Evolutionary conservation across 1,140 invertebrate genomes (phyloP).

Genomic region (Ptiloglossa arizonensis): DNA sequence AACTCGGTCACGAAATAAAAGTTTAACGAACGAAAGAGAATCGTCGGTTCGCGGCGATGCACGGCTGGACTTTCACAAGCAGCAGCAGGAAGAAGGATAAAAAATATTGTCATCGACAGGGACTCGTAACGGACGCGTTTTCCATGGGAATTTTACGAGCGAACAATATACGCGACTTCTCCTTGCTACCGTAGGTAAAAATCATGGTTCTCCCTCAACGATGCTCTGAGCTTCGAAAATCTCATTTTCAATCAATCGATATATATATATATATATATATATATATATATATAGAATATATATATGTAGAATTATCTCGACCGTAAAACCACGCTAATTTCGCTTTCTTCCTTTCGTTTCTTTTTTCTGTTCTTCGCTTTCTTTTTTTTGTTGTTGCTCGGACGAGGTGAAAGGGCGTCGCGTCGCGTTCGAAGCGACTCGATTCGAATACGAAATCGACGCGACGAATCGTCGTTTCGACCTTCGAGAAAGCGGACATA

Average conservation of each 20-base stretch:
- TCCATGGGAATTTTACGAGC: slow-evolving; percentile 12
- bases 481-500: neutral
- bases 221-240: slow-evolving; percentile 8
- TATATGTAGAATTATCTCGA: neutral
- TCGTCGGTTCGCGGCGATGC: slow-evolving; percentile 1
- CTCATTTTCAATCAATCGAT: slow-evolving; percentile 13
- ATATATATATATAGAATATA: neutral
- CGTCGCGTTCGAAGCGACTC: neutral
- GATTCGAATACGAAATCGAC: slow-evolving; percentile 2
- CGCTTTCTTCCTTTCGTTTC: neutral
- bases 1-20: neutral
- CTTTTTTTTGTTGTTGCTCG: no score
- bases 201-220: slow-evolving; percentile 15
- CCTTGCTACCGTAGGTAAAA: slow-evolving; percentile 49
- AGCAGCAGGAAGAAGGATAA: slow-evolving; percentile 56
- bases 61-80: slow-evolving; percentile 44
- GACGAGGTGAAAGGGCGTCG: neutral
- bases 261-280: neutral
- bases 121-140: slow-evolving; percentile 31
- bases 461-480: no score
- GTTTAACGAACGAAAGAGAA: neutral
- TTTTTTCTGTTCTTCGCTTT: neutral
- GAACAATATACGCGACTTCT: slow-evolving; percentile 42
- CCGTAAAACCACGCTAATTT: slow-evolving; percentile 10
- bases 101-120: slow-evolving; percentile 63